Evolutionary conservation across 2,888 invertebrate genomes (phyloP).

Genomic region (Parnassius mnemosyne): DNA sequence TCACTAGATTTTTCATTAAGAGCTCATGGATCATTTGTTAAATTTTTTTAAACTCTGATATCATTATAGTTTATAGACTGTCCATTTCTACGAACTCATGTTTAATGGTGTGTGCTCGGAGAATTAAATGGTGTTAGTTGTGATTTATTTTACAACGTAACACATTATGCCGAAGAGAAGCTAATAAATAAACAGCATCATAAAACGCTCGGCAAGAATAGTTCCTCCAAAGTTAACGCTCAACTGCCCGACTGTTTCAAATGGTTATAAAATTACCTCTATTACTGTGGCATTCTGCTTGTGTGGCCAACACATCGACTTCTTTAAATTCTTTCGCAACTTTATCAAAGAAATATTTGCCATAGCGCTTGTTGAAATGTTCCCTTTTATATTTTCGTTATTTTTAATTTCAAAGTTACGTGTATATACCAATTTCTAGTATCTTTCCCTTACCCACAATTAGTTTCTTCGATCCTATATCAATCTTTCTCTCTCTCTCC

Average conservation of each 20-base stretch:
- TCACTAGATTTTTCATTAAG: too few relatives aligned
- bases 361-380: background rate
- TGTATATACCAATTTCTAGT: too few relatives aligned
- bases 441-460: too few relatives aligned
- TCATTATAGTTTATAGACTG: too few relatives aligned
- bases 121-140: background rate
- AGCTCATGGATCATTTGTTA: background rate
- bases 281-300: conserved; percentile 15
- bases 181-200: conserved; percentile 16
- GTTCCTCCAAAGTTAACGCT: background rate
- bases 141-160: conserved; percentile 2
- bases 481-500: too few relatives aligned
- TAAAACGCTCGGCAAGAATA: conserved; percentile 7
- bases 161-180: background rate
- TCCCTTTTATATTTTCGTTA: too few relatives aligned
- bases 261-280: conserved; percentile 19
- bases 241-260: conserved; percentile 10
- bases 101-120: conserved; percentile 1
- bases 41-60: background rate
- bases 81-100: background rate
- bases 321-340: conserved; percentile 10
- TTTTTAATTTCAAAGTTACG: too few relatives aligned
- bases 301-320: conserved; percentile 11
- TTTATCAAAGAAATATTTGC: conserved; percentile 8
- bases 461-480: too few relatives aligned